These are phyloP conservation scores for Caiman crocodilus DNA, from an alignment of 2,797 vertebrate genomes.

Conservation along the genomic window DNA sequence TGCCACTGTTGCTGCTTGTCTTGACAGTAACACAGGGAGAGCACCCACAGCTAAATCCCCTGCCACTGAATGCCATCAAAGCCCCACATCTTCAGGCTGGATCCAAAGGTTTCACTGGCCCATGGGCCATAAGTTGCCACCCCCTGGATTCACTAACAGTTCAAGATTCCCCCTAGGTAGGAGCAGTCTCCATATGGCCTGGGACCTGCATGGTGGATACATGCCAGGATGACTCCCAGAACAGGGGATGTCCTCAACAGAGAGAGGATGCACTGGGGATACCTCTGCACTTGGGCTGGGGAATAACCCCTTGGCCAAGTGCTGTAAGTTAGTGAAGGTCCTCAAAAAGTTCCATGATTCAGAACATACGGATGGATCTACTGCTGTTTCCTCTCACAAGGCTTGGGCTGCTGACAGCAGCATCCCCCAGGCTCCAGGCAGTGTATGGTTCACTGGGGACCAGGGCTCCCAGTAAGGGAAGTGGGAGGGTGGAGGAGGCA, in stretches of 20 bases:
- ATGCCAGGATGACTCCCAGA: background rate
- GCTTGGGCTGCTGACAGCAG: background rate
- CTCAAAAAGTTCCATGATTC: background rate
- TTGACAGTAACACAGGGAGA: too few species aligned
- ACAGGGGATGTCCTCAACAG: background rate
- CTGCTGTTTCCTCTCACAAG: background rate
- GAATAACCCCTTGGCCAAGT: background rate
- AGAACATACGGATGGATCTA: background rate
- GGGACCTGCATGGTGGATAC: background rate
- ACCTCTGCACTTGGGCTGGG: background rate
- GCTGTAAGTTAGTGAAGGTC: background rate
- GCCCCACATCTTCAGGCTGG: too few species aligned
- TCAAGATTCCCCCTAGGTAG: conserved; percentile 5
- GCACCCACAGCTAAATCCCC: too few species aligned
- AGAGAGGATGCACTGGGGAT: background rate
- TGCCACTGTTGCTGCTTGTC: too few species aligned
- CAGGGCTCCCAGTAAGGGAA: conserved; percentile 33
- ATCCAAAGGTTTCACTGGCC: too few species aligned
- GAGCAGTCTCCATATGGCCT: background rate
- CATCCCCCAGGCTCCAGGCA: conserved; percentile 6
- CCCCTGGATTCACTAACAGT: background rate
- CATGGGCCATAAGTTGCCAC: background rate
- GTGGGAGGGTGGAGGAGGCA: background rate
- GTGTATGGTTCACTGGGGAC: conserved; percentile 22
- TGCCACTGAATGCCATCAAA: too few species aligned